Evolutionary conservation across 2,888 invertebrate genomes (phyloP).

Genomic region (Nephrotoma flavescens): DNA sequence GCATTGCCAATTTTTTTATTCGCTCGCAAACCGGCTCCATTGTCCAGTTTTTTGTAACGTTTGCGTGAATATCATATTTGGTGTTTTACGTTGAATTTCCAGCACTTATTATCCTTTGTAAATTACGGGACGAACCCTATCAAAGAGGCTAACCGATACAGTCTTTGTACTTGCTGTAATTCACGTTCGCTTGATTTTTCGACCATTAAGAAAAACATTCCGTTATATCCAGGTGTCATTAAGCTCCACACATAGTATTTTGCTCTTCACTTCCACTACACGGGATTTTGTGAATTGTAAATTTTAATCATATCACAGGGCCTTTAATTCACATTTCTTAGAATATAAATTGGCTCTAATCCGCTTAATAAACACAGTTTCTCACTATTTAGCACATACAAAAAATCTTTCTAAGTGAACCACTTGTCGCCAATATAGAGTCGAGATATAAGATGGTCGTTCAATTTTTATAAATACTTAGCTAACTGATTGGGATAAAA

Average conservation of each 20-base stretch:
- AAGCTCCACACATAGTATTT: background rate
- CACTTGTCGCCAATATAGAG: background rate
- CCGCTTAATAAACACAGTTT: background rate
- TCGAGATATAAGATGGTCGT: too few relatives aligned
- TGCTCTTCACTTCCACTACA: background rate
- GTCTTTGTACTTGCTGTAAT: slow-evolving; percentile 90
- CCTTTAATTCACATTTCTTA: background rate
- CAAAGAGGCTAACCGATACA: slow-evolving; percentile 94
- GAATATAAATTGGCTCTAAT: background rate
- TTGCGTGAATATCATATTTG: slow-evolving; percentile 97
- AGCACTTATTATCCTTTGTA: slow-evolving; percentile 94
- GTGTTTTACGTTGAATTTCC: slow-evolving; percentile 96
- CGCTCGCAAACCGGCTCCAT: slow-evolving; percentile 96
- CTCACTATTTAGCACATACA: background rate
- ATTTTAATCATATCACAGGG: background rate
- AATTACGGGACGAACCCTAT: slow-evolving; percentile 86
- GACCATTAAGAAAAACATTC: slow-evolving; percentile 98
- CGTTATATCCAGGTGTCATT: slow-evolving; percentile 1
- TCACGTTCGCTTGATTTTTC: slow-evolving; percentile 96
- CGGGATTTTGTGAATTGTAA: background rate
- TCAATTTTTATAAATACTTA: too few relatives aligned
- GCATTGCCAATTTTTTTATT: too few relatives aligned
- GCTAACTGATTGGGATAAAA: too few relatives aligned
- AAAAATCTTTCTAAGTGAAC: background rate
- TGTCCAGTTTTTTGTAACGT: slow-evolving; percentile 99